Evolutionary conservation across 2,888 invertebrate genomes (phyloP).

Genomic region (Scelioninae gen. 2): DNA sequence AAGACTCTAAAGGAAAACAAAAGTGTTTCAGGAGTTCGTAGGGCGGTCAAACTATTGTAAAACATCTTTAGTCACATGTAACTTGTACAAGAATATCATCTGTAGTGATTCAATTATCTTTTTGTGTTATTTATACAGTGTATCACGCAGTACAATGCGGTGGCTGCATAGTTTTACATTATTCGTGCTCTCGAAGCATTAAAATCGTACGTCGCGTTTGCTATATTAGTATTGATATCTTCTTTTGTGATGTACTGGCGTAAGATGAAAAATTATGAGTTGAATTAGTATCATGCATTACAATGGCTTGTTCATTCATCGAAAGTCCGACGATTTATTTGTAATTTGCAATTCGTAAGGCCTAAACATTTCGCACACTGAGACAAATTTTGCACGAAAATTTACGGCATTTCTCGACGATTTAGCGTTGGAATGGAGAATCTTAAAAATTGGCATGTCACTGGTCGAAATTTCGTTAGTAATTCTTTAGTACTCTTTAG

Average conservation of each 20-base stretch:
- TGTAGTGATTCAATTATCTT: conserved; percentile 46
- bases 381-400: no score
- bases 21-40: no score
- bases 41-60: conserved; percentile 25
- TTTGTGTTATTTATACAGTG: conserved; percentile 42
- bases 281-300: conserved; percentile 11
- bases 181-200: conserved; percentile 44
- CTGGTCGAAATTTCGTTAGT: no score
- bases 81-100: conserved; percentile 59
- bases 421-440: no score
- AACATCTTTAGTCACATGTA: conserved; percentile 46
- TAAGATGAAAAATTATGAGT: conserved; percentile 27
- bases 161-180: conserved; percentile 40
- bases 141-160: conserved; percentile 39
- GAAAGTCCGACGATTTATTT: conserved; percentile 20
- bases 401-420: no score
- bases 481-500: no score
- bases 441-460: no score
- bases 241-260: conserved; percentile 14
- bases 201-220: conserved; percentile 38
- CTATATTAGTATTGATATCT: conserved; percentile 27
- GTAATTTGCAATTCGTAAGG: conserved; percentile 37
- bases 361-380: no score
- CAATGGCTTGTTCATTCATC: conserved; percentile 2
- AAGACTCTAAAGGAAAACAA: conserved; percentile 18